A percentile compares a stretch with the other conserved stretches of the same genome.
Evolutionary conservation across 64 coral and sea anemone genomes (phyloP).

Genomic region (Pocillopora damicornis): DNA sequence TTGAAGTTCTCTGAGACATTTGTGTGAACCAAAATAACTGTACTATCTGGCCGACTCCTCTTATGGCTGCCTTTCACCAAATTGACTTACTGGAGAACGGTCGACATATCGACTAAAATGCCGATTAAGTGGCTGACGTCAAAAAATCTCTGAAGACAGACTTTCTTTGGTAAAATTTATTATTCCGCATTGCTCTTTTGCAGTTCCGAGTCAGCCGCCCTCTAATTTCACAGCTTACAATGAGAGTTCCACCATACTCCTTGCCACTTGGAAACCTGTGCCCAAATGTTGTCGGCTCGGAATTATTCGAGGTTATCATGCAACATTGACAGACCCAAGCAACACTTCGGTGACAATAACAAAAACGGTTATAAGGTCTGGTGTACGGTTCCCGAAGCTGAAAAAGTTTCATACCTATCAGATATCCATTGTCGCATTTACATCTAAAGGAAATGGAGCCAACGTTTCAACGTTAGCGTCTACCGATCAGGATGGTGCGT

Average conservation of each 20-base stretch:
- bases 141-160: neutral
- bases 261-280: constrained; percentile 51
- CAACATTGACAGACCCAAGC: constrained; percentile 10
- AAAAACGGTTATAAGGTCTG: neutral
- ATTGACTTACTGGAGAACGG: too few relatives aligned
- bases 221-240: constrained; percentile 55
- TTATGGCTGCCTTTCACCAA: too few relatives aligned
- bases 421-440: constrained; percentile 5
- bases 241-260: constrained; percentile 54
- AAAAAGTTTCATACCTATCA: constrained; percentile 30
- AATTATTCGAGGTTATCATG: constrained; percentile 56
- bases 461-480: neutral
- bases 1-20: too few relatives aligned
- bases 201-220: constrained; percentile 38
- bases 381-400: neutral
- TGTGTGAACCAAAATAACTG: too few relatives aligned
- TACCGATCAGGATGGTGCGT: constrained; percentile 24
- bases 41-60: too few relatives aligned
- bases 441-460: neutral
- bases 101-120: too few relatives aligned
- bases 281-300: constrained; percentile 49
- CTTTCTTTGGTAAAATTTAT: neutral
- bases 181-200: neutral
- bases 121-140: too few relatives aligned
- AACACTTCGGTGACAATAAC: neutral